Percentiles rank a stretch among this genome's conserved stretches.
phyloP scores from a whole-genome alignment of 2,113 vertebrate genomes.

The Aptenodytes patagonicus region DNA sequence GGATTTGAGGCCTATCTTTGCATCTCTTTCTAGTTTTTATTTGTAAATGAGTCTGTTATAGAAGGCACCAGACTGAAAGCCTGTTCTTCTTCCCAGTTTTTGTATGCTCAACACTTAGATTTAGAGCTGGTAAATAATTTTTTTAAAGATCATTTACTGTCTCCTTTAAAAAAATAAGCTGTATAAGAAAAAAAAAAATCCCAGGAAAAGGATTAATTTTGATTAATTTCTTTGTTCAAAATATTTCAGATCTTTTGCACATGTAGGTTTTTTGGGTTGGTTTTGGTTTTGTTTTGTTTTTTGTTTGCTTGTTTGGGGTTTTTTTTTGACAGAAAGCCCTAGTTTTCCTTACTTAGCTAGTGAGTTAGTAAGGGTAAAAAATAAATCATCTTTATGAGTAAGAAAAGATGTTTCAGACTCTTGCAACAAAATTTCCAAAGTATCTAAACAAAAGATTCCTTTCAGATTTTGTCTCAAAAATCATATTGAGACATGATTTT shows the following conservation, averaged over 20 bases:
- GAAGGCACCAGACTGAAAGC: not conserved
- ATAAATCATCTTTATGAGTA: not conserved
- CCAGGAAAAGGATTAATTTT: not conserved
- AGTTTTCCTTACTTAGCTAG: not conserved
- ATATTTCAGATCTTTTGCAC: not conserved
- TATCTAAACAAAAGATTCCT: not conserved
- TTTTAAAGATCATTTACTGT: not conserved
- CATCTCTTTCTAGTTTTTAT: not conserved
- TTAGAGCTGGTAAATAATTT: not conserved
- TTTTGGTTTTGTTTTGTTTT: no score
- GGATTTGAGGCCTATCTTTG: not conserved
- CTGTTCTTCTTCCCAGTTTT: fast-evolving
- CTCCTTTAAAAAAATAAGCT: not conserved
- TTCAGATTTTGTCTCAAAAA: not conserved
- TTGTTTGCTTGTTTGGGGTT: not conserved
- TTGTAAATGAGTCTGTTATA: not conserved
- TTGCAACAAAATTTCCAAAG: not conserved
- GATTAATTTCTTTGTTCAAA: not conserved
- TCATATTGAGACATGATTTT: not conserved
- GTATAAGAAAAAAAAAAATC: not conserved
- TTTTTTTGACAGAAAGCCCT: not conserved
- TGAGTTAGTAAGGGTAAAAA: not conserved
- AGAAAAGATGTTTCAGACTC: not conserved
- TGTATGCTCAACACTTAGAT: not conserved
- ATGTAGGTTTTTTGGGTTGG: fast-evolving